Percentiles rank a stretch among this genome's conserved stretches.
Conservation (phyloP, 2,888 invertebrate species). For the Limenitis camilla region DNA sequence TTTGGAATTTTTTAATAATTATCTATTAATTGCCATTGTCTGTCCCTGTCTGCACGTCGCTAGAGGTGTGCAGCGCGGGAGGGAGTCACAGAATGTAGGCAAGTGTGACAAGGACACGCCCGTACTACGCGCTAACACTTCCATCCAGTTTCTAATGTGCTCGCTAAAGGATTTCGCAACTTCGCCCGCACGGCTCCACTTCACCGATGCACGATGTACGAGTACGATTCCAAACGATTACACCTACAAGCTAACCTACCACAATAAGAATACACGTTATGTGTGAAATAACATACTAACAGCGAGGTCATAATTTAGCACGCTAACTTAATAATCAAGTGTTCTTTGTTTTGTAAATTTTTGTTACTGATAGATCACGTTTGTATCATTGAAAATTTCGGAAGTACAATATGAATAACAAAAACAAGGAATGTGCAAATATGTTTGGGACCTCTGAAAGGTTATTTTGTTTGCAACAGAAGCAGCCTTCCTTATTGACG, state of each 20-base stretch:
- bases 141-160: conserved; percentile 73
- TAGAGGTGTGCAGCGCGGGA: conserved; percentile 52
- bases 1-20: conserved; percentile 51
- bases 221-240: conserved; percentile 35
- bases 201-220: conserved; percentile 49
- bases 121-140: conserved; percentile 70
- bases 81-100: conserved; percentile 70
- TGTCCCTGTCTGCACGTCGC: conserved; percentile 52
- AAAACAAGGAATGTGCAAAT: conserved; percentile 23
- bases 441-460: conserved; percentile 45
- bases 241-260: conserved; percentile 44
- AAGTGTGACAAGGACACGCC: conserved; percentile 75
- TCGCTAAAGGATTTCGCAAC: conserved; percentile 66
- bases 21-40: conserved; percentile 64
- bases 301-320: conserved; percentile 16
- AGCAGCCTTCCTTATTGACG: conserved; percentile 58
- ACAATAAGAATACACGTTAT: conserved; percentile 37
- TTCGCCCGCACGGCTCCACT: conserved; percentile 48
- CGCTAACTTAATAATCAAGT: conserved; percentile 10
- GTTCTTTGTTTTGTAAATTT: conserved; percentile 10
- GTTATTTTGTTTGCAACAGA: conserved; percentile 47
- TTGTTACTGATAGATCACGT: not conserved
- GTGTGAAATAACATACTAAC: conserved; percentile 28
- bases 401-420: conserved; percentile 20
- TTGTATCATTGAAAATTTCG: not conserved